These are phyloP conservation scores for Aurelia aurita complex sp. Pacific DNA, from an alignment of 30 jellyfish, hydroid and myxozoan species.

Conservation along the genomic window DNA sequence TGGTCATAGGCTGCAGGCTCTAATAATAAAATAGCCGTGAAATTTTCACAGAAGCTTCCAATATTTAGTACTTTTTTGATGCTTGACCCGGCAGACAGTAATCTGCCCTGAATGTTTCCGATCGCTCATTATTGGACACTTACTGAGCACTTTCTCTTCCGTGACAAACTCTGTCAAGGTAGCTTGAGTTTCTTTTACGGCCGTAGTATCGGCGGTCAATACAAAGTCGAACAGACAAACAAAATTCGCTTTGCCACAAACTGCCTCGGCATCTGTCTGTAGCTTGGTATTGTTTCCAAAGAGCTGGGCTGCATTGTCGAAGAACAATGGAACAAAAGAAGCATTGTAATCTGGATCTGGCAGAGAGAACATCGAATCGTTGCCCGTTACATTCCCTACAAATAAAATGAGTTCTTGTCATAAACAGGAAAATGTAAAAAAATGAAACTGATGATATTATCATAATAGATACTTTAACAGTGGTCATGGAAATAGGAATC, in stretches of 20 bases:
- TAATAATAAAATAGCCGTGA: too few relatives aligned
- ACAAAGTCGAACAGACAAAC: conserved; percentile 69
- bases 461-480: too few relatives aligned
- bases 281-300: conserved; percentile 60
- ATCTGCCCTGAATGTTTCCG: too few relatives aligned
- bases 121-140: not conserved
- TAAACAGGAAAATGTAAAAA: too few relatives aligned
- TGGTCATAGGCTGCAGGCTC: too few relatives aligned
- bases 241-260: conserved; percentile 51
- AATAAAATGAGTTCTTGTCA: too few relatives aligned
- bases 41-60: too few relatives aligned
- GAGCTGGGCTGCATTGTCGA: conserved; percentile 22
- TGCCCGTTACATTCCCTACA: conserved; percentile 70
- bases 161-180: conserved; percentile 10
- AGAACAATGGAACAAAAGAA: conserved; percentile 65
- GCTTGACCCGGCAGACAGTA: too few relatives aligned
- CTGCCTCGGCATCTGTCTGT: conserved; percentile 6
- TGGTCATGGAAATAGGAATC: too few relatives aligned
- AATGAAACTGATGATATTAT: too few relatives aligned
- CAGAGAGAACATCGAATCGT: conserved; percentile 41
- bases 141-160: conserved; percentile 49
- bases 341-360: conserved; percentile 38
- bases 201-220: conserved; percentile 35
- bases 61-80: too few relatives aligned
- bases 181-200: conserved; percentile 40